Evolutionary conservation across 2,888 invertebrate species (phyloP).

Genomic region (Lypha dubia): DNA sequence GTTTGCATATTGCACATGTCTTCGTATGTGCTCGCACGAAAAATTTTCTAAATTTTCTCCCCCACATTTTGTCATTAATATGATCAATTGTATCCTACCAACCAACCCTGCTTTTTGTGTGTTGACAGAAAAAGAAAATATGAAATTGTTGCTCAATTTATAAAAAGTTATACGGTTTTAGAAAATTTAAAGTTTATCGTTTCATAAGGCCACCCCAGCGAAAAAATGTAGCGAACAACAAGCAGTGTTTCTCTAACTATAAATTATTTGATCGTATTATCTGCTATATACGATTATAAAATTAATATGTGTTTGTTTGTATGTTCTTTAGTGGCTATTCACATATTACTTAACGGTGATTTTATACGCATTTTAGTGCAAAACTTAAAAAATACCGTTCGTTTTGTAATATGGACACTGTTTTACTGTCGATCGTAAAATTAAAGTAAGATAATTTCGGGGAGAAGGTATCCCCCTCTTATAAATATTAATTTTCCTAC

Average conservation of each 20-base stretch:
- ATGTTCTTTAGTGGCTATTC: too few relatives aligned
- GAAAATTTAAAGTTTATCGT: slow-evolving; percentile 34
- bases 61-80: slow-evolving; percentile 18
- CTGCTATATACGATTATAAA: too few relatives aligned
- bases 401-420: too few relatives aligned
- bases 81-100: slow-evolving; percentile 25
- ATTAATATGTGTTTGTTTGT: too few relatives aligned
- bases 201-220: slow-evolving; percentile 46
- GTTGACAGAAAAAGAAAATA: not conserved
- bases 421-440: too few relatives aligned
- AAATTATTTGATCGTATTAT: not conserved
- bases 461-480: too few relatives aligned
- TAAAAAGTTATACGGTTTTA: slow-evolving; percentile 44
- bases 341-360: too few relatives aligned
- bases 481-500: too few relatives aligned
- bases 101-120: slow-evolving; percentile 25
- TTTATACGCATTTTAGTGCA: too few relatives aligned
- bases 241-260: slow-evolving; percentile 34
- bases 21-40: too few relatives aligned
- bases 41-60: slow-evolving; percentile 5
- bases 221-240: not conserved
- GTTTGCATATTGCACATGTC: slow-evolving; percentile 39
- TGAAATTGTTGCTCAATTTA: slow-evolving; percentile 52
- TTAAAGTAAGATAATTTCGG: too few relatives aligned
- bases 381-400: too few relatives aligned